phyloP scores from a whole-genome alignment of 2,888 invertebrate species.

The Pristionchus exspectatus region DNA sequence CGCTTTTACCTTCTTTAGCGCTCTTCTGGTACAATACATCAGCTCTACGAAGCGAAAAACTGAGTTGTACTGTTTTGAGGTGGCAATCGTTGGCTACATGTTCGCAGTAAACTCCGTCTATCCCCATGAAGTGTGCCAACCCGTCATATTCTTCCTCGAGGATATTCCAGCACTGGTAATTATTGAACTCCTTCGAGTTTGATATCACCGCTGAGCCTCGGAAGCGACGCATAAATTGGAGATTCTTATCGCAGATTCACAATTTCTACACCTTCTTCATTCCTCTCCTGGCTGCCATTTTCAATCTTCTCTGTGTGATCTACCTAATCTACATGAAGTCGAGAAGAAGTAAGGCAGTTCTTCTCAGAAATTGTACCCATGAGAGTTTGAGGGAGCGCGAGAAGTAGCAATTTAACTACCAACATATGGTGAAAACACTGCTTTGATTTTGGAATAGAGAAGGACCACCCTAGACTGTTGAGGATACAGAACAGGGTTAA shows the following conservation, averaged over 20 bases:
- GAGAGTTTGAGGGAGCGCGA: not conserved
- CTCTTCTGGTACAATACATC: not conserved
- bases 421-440: not conserved
- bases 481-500: not conserved
- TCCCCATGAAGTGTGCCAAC: conserved; percentile 13
- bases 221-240: not conserved
- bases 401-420: not conserved
- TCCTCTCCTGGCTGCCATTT: not conserved
- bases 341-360: not conserved
- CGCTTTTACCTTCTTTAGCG: not conserved
- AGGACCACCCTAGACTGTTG: not conserved
- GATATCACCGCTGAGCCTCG: too few relatives aligned
- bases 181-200: not conserved
- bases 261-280: conserved; percentile 10
- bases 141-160: conserved; percentile 13
- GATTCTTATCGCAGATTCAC: not conserved
- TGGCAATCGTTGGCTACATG: not conserved
- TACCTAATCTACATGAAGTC: not conserved
- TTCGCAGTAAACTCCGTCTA: not conserved
- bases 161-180: not conserved
- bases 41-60: not conserved
- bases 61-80: not conserved
- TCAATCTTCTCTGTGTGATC: not conserved
- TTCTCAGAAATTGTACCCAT: not conserved
- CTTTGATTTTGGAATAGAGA: not conserved